phyloP scores from a whole-genome alignment of 64 coral and sea anemone genomes.

The Astreopora myriophthalma region DNA sequence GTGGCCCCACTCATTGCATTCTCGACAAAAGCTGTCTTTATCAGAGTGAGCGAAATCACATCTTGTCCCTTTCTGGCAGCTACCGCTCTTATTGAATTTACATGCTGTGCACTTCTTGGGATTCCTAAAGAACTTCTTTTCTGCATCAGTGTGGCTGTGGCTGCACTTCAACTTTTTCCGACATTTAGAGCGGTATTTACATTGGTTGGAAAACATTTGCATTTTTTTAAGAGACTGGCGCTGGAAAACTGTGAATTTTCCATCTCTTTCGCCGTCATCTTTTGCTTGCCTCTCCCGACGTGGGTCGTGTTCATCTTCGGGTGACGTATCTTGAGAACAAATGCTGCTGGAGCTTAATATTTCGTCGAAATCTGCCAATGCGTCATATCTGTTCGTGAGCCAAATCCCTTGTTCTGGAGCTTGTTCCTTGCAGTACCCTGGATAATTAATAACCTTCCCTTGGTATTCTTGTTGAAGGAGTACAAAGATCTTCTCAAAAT shows the following conservation, averaged over 20 bases:
- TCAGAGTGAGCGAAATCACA: not conserved
- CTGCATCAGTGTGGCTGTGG: not conserved
- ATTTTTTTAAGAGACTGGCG: not conserved
- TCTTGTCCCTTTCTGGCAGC: not conserved
- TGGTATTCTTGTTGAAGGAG: not conserved
- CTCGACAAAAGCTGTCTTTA: not conserved
- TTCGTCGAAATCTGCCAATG: not conserved
- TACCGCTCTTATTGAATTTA: not conserved
- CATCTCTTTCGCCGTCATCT: not conserved
- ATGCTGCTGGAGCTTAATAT: not conserved
- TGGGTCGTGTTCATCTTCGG: not conserved
- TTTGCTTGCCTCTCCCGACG: no score
- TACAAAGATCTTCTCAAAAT: not conserved
- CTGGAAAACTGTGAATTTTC: not conserved
- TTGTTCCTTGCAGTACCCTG: not conserved
- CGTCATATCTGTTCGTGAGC: not conserved
- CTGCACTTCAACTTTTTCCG: not conserved
- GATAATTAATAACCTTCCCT: not conserved
- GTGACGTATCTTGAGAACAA: not conserved
- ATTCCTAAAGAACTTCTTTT: constrained; percentile 9
- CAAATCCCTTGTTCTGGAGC: not conserved
- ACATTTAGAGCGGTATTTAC: not conserved
- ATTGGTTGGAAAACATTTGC: not conserved
- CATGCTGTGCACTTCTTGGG: not conserved
- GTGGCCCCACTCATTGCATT: not conserved